Conservation (phyloP, 2,888 invertebrate species). For the Brachylomia viminalis region DNA sequence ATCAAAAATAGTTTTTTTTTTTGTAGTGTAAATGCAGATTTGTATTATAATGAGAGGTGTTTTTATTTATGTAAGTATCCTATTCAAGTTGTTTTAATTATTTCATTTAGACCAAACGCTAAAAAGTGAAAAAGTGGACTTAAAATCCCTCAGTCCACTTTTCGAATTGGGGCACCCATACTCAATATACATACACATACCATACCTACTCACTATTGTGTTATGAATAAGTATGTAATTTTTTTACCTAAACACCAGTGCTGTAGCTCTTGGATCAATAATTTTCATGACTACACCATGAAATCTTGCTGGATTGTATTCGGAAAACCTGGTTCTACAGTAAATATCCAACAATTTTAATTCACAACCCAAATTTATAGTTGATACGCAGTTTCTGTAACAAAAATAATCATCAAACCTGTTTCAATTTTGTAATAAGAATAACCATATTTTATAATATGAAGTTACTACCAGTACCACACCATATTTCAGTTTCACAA, state of each 20-base stretch:
- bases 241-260: constrained; percentile 90
- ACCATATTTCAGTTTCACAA: neutral
- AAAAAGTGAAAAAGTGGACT: neutral
- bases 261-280: constrained; percentile 94
- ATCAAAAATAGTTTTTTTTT: too few species aligned
- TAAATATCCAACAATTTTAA: constrained; percentile 94
- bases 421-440: neutral
- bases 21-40: neutral
- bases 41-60: neutral
- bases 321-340: constrained; percentile 94
- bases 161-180: neutral
- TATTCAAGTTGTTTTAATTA: neutral
- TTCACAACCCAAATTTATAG: constrained; percentile 93
- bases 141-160: neutral
- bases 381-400: constrained; percentile 95
- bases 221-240: neutral
- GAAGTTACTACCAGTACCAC: neutral
- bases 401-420: constrained; percentile 16
- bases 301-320: constrained; percentile 95
- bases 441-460: neutral
- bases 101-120: neutral
- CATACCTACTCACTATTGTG: neutral
- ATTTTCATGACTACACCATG: constrained; percentile 96
- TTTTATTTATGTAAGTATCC: neutral
- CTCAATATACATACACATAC: too few species aligned